Percentiles rank a stretch among this genome's conserved stretches.
phyloP scores from a whole-genome alignment of 2,888 invertebrate genomes.

The Brachyptera putata region DNA sequence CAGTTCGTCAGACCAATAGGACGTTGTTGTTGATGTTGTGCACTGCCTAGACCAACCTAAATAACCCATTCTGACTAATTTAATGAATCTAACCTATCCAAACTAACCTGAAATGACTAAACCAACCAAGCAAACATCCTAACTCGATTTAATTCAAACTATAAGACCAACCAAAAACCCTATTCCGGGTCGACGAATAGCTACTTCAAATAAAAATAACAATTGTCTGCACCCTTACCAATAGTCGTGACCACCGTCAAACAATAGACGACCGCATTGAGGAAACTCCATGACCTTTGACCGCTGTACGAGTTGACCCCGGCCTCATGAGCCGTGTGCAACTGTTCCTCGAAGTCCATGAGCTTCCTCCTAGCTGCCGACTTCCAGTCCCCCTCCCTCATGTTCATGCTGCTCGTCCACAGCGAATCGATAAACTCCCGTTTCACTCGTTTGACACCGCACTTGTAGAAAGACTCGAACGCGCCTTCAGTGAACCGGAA shows the following conservation, averaged over 20 bases:
- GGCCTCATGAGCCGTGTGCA: conserved; percentile 78
- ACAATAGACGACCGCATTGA: conserved; percentile 82
- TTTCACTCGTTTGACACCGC: conserved; percentile 80
- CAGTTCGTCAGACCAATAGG: too few relatives aligned
- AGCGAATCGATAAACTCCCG: conserved; percentile 79
- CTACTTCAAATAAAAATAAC: too few relatives aligned
- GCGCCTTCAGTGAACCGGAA: conserved; percentile 81
- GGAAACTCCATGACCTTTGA: conserved; percentile 80
- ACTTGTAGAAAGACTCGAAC: conserved; percentile 82
- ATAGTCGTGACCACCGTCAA: conserved; percentile 84
- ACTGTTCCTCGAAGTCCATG: conserved; percentile 79
- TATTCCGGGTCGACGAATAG: too few relatives aligned
- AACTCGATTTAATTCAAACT: too few relatives aligned
- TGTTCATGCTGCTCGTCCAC: conserved; percentile 75
- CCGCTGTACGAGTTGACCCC: conserved; percentile 81
- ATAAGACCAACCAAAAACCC: too few relatives aligned
- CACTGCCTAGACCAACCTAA: too few relatives aligned
- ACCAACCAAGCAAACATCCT: too few relatives aligned
- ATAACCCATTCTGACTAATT: too few relatives aligned
- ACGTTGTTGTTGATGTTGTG: too few relatives aligned
- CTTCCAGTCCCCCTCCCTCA: conserved; percentile 88
- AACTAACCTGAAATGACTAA: too few relatives aligned
- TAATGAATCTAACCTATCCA: too few relatives aligned
- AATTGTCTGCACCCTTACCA: too few relatives aligned
- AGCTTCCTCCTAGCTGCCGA: conserved; percentile 75